phyloP scores from a whole-genome alignment of 2,113 vertebrate genomes.

The Otis tarda region DNA sequence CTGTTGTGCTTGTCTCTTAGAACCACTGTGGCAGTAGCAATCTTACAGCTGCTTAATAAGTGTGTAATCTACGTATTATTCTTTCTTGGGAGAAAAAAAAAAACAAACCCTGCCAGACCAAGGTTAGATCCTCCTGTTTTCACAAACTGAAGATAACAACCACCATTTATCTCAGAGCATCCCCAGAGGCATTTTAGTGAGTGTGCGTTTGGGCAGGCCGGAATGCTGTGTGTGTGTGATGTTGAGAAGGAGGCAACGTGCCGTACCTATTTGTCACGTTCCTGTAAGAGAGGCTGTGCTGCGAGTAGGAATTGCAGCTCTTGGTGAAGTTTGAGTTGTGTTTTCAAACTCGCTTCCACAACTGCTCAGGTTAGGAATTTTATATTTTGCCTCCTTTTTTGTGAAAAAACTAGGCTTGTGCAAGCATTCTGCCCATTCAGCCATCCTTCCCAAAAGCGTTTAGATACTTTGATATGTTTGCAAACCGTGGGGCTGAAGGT shows the following conservation, averaged over 20 bases:
- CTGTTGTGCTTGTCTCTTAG: neutral
- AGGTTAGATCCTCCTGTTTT: neutral
- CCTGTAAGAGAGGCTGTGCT: neutral
- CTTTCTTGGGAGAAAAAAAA: neutral
- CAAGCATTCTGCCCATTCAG: neutral
- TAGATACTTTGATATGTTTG: neutral
- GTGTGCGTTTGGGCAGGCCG: neutral
- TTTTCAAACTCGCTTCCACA: neutral
- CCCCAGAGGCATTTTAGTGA: neutral
- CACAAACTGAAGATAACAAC: neutral
- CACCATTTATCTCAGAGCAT: neutral
- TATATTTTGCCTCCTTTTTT: neutral
- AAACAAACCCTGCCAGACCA: neutral
- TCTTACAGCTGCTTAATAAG: neutral
- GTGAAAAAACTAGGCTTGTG: neutral
- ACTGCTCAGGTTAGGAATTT: neutral
- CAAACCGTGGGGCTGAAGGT: neutral
- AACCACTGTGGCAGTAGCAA: neutral
- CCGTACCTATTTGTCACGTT: neutral
- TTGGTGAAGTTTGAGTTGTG: neutral
- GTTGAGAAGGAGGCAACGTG: neutral
- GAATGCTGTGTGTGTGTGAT: neutral
- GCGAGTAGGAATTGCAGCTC: neutral
- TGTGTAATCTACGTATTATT: neutral
- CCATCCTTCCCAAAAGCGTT: neutral